Conservation (phyloP, 1,140 invertebrate species). For the Hetaerina americana region DNA sequence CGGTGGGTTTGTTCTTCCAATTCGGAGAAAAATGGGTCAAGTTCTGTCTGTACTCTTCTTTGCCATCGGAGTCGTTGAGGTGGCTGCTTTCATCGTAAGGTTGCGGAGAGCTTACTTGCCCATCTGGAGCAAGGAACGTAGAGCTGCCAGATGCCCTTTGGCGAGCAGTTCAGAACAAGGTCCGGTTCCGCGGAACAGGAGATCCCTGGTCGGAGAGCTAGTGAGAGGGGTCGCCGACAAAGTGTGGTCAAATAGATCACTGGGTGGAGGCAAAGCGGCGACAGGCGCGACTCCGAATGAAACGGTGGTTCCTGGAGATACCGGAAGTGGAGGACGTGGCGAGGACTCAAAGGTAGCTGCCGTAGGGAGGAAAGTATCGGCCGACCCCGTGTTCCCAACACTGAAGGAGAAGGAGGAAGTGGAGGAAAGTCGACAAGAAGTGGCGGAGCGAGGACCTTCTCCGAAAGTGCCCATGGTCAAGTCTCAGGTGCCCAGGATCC, state of each 20-base stretch:
- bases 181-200: slow-evolving; percentile 21
- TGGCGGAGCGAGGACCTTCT: background rate
- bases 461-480: background rate
- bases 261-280: slow-evolving; percentile 13
- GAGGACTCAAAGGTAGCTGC: too few relatives aligned
- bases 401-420: slow-evolving; percentile 15
- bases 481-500: background rate
- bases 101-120: slow-evolving; percentile 34
- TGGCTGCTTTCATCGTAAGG: slow-evolving; percentile 41
- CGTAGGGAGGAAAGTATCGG: too few relatives aligned
- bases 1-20: too few relatives aligned
- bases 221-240: slow-evolving; percentile 18
- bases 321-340: too few relatives aligned
- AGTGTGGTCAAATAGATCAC: slow-evolving; percentile 16
- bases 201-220: slow-evolving; percentile 15
- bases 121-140: slow-evolving; percentile 22
- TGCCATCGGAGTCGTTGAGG: slow-evolving; percentile 55
- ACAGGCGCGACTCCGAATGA: slow-evolving; percentile 26
- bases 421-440: slow-evolving; percentile 7
- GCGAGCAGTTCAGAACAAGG: too few relatives aligned
- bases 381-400: too few relatives aligned
- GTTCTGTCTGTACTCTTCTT: slow-evolving; percentile 53
- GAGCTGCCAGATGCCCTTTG: too few relatives aligned
- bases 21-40: slow-evolving; percentile 51
- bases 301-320: slow-evolving; percentile 22